Percentiles rank a stretch among this genome's conserved stretches.
Conservation (phyloP, 2,113 vertebrate species). For the Bothrops jararaca region DNA sequence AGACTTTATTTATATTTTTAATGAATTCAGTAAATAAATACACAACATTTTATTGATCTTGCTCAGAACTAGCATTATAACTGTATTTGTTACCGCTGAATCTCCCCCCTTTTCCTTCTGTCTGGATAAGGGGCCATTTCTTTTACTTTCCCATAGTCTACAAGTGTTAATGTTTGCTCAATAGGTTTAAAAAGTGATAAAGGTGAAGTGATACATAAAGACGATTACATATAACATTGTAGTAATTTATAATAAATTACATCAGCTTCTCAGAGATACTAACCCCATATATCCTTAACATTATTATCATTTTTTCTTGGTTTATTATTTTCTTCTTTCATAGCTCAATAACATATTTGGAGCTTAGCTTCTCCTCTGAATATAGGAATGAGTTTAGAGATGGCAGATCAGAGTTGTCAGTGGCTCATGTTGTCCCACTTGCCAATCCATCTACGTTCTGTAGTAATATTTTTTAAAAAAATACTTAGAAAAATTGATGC, state of each 20-base stretch:
- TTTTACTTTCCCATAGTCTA: neutral
- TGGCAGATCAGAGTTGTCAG: neutral
- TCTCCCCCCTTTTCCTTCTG: neutral
- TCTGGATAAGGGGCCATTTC: neutral
- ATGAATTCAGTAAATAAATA: neutral
- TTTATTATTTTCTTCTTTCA: conserved; percentile 67
- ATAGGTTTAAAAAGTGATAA: neutral
- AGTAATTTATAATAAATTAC: conserved; percentile 27
- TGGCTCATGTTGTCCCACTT: neutral
- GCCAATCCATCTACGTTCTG: neutral
- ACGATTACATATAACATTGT: conserved; percentile 14
- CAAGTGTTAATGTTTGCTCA: neutral
- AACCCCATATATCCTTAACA: conserved; percentile 63
- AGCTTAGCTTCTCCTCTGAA: conserved; percentile 49
- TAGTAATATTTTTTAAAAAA: neutral
- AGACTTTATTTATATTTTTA: neutral
- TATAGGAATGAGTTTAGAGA: neutral
- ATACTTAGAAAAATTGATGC: neutral
- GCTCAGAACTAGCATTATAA: neutral
- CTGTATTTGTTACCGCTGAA: neutral
- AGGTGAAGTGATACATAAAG: neutral
- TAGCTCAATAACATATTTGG: conserved; percentile 70
- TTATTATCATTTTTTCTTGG: conserved; percentile 66
- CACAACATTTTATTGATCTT: neutral
- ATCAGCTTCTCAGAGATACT: conserved; percentile 30